phyloP scores from a whole-genome alignment of 1,140 invertebrate genomes.

The Aethina tumida region DNA sequence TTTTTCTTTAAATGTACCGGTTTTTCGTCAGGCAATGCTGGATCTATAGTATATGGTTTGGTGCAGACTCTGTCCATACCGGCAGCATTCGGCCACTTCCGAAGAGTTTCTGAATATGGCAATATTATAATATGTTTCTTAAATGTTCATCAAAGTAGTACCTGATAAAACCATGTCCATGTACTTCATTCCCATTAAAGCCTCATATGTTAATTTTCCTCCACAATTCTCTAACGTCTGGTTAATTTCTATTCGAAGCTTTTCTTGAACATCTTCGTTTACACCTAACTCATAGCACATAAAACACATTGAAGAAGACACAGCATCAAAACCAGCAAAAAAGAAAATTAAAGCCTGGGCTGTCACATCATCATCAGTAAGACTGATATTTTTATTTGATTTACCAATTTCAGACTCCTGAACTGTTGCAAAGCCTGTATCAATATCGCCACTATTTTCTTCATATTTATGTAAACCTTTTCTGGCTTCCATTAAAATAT shows the following conservation, averaged over 20 bases:
- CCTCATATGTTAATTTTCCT: slow-evolving; percentile 14
- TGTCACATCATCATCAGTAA: too few relatives aligned
- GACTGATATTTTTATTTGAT: slow-evolving; percentile 10
- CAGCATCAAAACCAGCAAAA: slow-evolving; percentile 51
- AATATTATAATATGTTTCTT: too few relatives aligned
- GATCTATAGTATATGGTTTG: slow-evolving; percentile 15
- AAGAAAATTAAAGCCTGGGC: slow-evolving; percentile 49
- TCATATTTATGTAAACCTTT: slow-evolving; percentile 24
- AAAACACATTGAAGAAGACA: slow-evolving; percentile 27
- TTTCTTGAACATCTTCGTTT: slow-evolving; percentile 40
- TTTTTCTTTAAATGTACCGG: too few relatives aligned
- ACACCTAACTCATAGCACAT: slow-evolving; percentile 37
- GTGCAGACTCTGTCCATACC: slow-evolving; percentile 12
- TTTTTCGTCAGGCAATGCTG: slow-evolving; percentile 6
- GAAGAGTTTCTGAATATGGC: slow-evolving; percentile 14
- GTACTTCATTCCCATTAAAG: slow-evolving; percentile 14
- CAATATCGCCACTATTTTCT: slow-evolving; percentile 27
- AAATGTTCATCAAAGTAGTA: too few relatives aligned
- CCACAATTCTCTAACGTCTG: slow-evolving; percentile 5
- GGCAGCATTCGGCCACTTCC: slow-evolving; percentile 13
- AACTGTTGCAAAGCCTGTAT: slow-evolving; percentile 38
- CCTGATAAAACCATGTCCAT: slow-evolving; percentile 20
- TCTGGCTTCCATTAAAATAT: slow-evolving; percentile 34
- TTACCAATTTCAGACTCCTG: slow-evolving; percentile 34
- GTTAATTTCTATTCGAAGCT: slow-evolving; percentile 29